A percentile compares a stretch with the other conserved stretches of the same genome.
These are phyloP conservation scores for Tachystola acroxantha DNA, from an alignment of 2,888 invertebrate species.

Conservation along the genomic window DNA sequence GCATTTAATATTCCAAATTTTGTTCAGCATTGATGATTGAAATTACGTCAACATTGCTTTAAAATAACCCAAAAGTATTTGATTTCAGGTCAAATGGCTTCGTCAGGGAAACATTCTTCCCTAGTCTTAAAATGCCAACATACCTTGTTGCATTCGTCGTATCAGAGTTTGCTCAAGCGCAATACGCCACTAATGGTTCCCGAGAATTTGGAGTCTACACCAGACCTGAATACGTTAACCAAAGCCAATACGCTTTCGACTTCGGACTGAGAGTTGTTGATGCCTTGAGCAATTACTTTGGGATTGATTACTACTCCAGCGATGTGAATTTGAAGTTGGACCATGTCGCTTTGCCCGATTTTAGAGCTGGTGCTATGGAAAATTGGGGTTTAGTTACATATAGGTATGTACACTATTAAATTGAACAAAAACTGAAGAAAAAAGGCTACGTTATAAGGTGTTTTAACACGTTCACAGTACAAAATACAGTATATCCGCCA, in stretches of 20 bases:
- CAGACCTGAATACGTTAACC: slow-evolving; percentile 81
- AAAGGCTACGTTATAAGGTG: too few species aligned
- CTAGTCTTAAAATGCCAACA: slow-evolving; percentile 85
- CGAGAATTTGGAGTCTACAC: slow-evolving; percentile 81
- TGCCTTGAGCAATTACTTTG: slow-evolving; percentile 78
- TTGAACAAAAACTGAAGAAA: slow-evolving; percentile 5
- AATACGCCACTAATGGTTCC: slow-evolving; percentile 31
- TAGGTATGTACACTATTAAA: too few species aligned
- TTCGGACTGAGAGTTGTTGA: slow-evolving; percentile 74
- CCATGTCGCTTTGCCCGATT: slow-evolving; percentile 91
- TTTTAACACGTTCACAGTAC: too few species aligned
- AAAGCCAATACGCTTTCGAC: slow-evolving; percentile 82
- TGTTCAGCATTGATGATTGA: too few species aligned
- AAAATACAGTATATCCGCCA: too few species aligned
- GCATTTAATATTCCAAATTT: too few species aligned
- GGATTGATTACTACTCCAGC: slow-evolving; percentile 66
- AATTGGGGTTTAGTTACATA: slow-evolving; percentile 94
- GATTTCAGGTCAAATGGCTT: slow-evolving; percentile 74
- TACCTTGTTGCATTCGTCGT: slow-evolving; percentile 92
- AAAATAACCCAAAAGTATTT: not conserved
- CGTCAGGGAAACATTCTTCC: slow-evolving; percentile 77
- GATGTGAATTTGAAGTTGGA: slow-evolving; percentile 85
- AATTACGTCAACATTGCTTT: too few species aligned
- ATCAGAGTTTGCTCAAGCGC: slow-evolving; percentile 80
- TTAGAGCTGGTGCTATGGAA: slow-evolving; percentile 92